Evolutionary conservation across 2,113 vertebrate species (phyloP), one percentile per base, ranked within the genome.

Genomic region (Cyprinodon brontotheroides): DNA sequence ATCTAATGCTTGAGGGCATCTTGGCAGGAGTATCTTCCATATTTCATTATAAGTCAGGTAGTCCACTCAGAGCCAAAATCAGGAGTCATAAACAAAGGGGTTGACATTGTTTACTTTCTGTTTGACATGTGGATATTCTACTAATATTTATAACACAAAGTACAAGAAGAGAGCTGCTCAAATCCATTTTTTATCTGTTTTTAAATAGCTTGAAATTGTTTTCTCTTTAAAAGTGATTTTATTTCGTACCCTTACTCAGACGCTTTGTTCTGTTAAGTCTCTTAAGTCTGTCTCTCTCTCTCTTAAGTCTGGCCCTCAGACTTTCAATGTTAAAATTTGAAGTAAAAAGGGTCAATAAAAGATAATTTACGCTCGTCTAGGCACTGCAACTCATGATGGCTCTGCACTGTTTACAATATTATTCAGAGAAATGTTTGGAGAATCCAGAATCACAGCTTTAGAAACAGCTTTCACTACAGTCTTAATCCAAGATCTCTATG

Each of bases 11-110:
- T 36, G 50, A 50, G 61, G 77, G 68, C 77, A 68, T 67, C 78
- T 71, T 83, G 83, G 88, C 84, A 82, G 82, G 79, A 68, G 60
- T 37, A 45, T 65, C 73, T 74, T 83, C 43, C 70, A 82, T 89
- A 75, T 89, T 88, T 87, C 70, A 87, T 87, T 36, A 13, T n/a
- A 53, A 75, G 75, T 59, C n/a, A 63, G 75, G 76, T 70, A 78
- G 61, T 48, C 72, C 77, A 68, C 68, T 65, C 57, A 60, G 43
- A 22, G 9, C 36, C 45, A 11, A 45, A 64, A 68, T 75, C 68
- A 61, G 61, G 62, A 74, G 75, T 68, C 78, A 71, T 72, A 80
- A 85, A 83, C 62, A 45, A 65, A 66, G 39, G 15, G 63, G 59
- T 61, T 70, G 81, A 79, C 77, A 38, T 75, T 77, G 73, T 86